Evolutionary conservation across 2,797 vertebrate species (phyloP).

Genomic region (Cygnus olor): DNA sequence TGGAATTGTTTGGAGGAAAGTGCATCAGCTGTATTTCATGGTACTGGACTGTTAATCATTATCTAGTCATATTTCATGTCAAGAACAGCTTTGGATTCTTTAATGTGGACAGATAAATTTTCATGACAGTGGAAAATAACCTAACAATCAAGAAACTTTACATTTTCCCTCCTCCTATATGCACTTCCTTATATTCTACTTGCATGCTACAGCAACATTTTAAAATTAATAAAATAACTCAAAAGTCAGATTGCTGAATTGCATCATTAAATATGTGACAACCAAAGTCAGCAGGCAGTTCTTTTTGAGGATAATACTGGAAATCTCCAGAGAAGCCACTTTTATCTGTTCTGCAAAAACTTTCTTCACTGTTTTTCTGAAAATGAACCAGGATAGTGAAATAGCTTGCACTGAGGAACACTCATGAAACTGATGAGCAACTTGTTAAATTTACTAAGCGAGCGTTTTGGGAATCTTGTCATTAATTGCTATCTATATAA

Average conservation of each 20-base stretch:
- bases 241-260: neutral
- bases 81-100: neutral
- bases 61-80: neutral
- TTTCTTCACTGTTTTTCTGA: neutral
- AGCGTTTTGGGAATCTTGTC: constrained; percentile 52
- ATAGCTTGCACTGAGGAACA: neutral
- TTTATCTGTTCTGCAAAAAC: neutral
- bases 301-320: neutral
- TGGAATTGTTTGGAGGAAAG: neutral
- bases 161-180: neutral
- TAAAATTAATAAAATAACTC: neutral
- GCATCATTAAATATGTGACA: neutral
- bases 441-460: constrained; percentile 61
- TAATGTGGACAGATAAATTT: neutral
- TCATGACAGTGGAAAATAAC: neutral
- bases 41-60: neutral
- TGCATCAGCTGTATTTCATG: neutral
- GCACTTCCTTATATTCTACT: neutral
- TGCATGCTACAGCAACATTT: neutral
- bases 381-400: constrained; percentile 13
- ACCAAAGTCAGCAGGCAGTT: neutral
- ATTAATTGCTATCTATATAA: constrained; percentile 56
- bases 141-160: neutral
- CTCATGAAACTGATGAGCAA: constrained; percentile 17
- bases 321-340: neutral